Evolutionary conservation across 2,888 invertebrate genomes (phyloP).

Genomic region (Pegoplata infirma): DNA sequence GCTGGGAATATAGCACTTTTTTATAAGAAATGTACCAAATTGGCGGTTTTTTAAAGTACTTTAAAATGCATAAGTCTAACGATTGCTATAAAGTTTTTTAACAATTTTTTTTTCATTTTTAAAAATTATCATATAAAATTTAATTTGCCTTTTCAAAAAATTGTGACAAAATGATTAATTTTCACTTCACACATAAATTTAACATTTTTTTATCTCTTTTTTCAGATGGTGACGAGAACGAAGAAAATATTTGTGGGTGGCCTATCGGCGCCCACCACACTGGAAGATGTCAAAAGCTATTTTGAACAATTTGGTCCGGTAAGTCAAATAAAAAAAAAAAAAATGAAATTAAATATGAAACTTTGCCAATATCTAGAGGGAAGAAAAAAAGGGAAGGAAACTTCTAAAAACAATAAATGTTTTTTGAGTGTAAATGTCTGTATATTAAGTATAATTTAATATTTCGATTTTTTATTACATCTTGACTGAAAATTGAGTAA

Average conservation of each 20-base stretch:
- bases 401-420: background rate
- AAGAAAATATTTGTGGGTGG: conserved; percentile 99
- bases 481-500: conserved; percentile 4
- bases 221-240: conserved; percentile 99
- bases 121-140: background rate
- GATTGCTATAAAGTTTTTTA: too few species aligned
- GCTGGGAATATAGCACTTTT: too few species aligned
- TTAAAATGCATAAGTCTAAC: too few species aligned
- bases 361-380: background rate
- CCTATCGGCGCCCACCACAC: conserved; percentile 98
- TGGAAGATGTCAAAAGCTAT: conserved; percentile 99
- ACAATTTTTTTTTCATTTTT: too few species aligned
- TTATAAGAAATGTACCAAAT: too few species aligned
- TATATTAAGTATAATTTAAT: conserved; percentile 36
- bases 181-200: background rate
- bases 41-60: too few species aligned
- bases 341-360: background rate
- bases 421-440: background rate
- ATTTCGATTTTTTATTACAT: too few species aligned
- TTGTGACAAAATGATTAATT: background rate
- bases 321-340: conserved; percentile 78
- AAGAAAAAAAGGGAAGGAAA: too few species aligned
- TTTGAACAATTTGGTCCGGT: conserved; percentile 99
- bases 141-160: background rate
- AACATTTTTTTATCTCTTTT: conserved; percentile 67